phyloP scores from a whole-genome alignment of 2,888 invertebrate species.

The Odontothrips loti region DNA sequence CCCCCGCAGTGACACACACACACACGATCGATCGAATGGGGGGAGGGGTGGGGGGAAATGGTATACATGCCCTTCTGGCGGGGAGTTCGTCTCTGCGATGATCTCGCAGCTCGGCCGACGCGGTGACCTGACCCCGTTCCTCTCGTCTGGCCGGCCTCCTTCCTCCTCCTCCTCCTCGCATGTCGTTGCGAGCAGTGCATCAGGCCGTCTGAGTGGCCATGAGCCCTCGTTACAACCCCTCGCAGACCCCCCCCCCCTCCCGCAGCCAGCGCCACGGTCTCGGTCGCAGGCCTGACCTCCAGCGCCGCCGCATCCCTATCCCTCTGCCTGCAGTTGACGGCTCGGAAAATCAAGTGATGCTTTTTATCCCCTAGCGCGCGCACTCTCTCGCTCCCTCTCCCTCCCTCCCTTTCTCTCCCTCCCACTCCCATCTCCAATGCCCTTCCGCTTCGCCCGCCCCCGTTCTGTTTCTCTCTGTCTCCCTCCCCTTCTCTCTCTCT shows the following conservation, averaged over 20 bases:
- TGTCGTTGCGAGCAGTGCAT: background rate
- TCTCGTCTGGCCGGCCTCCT: too few relatives aligned
- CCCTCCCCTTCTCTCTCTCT: background rate
- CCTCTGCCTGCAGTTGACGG: constrained; percentile 41
- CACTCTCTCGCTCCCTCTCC: background rate
- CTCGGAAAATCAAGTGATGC: constrained; percentile 41
- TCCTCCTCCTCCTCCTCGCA: too few relatives aligned
- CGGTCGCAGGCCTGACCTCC: background rate
- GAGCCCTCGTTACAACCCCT: background rate
- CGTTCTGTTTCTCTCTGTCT: background rate
- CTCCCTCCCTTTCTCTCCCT: background rate
- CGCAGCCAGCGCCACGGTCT: background rate
- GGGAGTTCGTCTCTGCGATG: too few relatives aligned
- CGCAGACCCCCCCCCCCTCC: background rate
- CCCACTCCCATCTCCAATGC: background rate
- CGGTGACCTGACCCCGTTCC: too few relatives aligned
- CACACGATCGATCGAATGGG: too few relatives aligned
- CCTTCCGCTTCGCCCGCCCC: background rate
- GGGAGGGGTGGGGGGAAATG: too few relatives aligned
- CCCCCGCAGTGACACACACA: background rate
- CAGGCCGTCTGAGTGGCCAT: background rate
- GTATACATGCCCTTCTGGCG: background rate
- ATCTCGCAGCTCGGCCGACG: too few relatives aligned
- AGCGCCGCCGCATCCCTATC: background rate
- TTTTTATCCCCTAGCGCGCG: background rate